phyloP scores from a whole-genome alignment of 2,888 invertebrate genomes.

The Parnassius mnemosyne region DNA sequence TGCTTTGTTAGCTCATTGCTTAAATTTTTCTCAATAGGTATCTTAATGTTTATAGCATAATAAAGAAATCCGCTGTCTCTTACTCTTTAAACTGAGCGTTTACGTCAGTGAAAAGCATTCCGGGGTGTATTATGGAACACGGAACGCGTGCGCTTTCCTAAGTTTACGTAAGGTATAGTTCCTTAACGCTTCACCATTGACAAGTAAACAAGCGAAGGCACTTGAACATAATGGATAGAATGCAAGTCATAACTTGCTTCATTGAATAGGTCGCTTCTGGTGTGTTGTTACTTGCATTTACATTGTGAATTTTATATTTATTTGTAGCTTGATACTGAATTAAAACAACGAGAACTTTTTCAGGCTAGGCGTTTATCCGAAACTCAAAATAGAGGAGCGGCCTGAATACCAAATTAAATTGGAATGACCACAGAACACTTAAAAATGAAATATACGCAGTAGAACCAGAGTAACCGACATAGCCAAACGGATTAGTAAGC shows the following conservation, averaged over 20 bases:
- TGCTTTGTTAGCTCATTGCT: too few species aligned
- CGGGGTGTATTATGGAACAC: conserved; percentile 11
- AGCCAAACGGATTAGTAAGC: too few species aligned
- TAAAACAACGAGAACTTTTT: too few species aligned
- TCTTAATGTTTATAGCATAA: too few species aligned
- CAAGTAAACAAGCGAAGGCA: neutral
- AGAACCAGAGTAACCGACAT: too few species aligned
- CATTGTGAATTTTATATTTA: too few species aligned
- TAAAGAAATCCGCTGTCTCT: conserved; percentile 1
- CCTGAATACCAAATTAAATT: too few species aligned
- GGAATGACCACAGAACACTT: too few species aligned
- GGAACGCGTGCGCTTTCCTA: conserved; percentile 18
- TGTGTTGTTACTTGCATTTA: neutral
- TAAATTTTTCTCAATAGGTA: neutral
- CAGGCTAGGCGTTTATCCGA: too few species aligned
- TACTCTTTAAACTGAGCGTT: neutral
- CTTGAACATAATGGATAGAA: neutral
- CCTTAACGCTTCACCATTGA: neutral
- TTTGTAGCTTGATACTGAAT: too few species aligned
- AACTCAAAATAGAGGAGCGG: too few species aligned
- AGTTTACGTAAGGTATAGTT: conserved; percentile 17
- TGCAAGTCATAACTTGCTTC: neutral
- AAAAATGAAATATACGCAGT: too few species aligned
- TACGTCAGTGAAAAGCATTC: conserved; percentile 23
- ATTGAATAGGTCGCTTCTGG: neutral